Base-by-base conservation (phyloP, 1,140 invertebrate genomes). In the Nephila pilipes region DNA sequence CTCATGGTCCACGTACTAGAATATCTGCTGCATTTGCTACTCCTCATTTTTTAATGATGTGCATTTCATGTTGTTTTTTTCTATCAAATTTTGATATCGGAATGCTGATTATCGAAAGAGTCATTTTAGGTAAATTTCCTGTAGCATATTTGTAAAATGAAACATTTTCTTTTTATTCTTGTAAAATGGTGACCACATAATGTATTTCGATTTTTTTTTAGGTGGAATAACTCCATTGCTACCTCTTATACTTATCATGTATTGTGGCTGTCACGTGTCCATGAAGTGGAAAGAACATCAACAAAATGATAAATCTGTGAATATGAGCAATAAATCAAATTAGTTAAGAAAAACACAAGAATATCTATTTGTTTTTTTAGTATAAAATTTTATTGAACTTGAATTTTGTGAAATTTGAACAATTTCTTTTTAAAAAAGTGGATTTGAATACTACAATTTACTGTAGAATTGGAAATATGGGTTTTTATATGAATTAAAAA, bases 21-120 rank as follows among this genome's bases (percentile, higher is more conserved):
- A 55, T 94, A 18, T 58, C 88, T 36, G 90, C 94, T 29, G 63
- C 93, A 3, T 55, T 83, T 79, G 80, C 58, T 6, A 85, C 93
- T 22, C 93, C 94, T 25, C 93, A 93, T 83, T 94, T 94, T 63
- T 38, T 93, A 12, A 29, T 94, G 25, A 93, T 94, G 75, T 94
- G 93, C 63, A 80, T 94, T 55, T 94, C 94, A 54, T 94, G 94
- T 79, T 92, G 90, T 29, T 94, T 94, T 79, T 94, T 94, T 36
- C 81, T 94, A n/a, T 94, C 94, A 75, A 94, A 94, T 79, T 93
- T 38, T n/a, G 93, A 94, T 38, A 65, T 94, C 25, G 93, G 91
- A 18, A 79, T 87, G n/a, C 22, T 87, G 29, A 63, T 93, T 5
- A n/a, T 85, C 20, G 81, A 87, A 46, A 75, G n/a, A 63, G 81